Evolutionary conservation across 1,140 invertebrate species (phyloP).

Genomic region (Ruditapes philippinarum): DNA sequence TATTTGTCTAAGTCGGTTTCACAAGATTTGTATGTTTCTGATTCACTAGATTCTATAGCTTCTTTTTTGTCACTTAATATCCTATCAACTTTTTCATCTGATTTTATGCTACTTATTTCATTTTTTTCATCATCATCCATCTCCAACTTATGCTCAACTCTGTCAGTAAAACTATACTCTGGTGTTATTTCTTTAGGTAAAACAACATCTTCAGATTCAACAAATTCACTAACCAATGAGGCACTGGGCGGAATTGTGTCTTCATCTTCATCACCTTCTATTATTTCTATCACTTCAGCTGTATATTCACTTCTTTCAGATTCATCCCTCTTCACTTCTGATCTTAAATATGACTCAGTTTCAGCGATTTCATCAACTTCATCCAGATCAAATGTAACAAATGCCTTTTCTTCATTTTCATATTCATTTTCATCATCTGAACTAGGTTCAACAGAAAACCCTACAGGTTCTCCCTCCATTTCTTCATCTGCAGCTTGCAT

Average conservation of each 20-base stretch:
- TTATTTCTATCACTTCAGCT: slow-evolving; percentile 59
- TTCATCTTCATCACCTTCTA: slow-evolving; percentile 62
- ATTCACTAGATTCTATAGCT: neutral
- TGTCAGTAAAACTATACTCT: slow-evolving; percentile 60
- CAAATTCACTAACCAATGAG: slow-evolving; percentile 43
- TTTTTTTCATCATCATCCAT: slow-evolving; percentile 12
- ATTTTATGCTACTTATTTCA: neutral
- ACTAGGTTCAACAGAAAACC: slow-evolving; percentile 60
- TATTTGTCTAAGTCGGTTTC: slow-evolving; percentile 16
- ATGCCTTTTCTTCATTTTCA: slow-evolving; percentile 20
- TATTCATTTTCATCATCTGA: slow-evolving; percentile 62
- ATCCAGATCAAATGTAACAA: slow-evolving; percentile 24
- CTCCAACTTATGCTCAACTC: slow-evolving; percentile 60
- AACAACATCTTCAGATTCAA: slow-evolving; percentile 39
- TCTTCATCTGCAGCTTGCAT: slow-evolving; percentile 60
- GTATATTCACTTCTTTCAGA: neutral
- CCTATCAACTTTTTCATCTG: neutral
- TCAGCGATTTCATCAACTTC: slow-evolving; percentile 51
- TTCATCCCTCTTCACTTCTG: neutral
- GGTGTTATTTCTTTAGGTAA: neutral
- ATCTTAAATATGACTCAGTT: neutral
- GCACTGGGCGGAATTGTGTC: slow-evolving; percentile 55
- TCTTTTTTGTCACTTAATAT: neutral
- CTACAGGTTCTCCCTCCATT: slow-evolving; percentile 62
- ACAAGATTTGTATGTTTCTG: neutral